Base-by-base conservation (phyloP, 2,113 vertebrate species). In the Ailurus styani region DNA sequence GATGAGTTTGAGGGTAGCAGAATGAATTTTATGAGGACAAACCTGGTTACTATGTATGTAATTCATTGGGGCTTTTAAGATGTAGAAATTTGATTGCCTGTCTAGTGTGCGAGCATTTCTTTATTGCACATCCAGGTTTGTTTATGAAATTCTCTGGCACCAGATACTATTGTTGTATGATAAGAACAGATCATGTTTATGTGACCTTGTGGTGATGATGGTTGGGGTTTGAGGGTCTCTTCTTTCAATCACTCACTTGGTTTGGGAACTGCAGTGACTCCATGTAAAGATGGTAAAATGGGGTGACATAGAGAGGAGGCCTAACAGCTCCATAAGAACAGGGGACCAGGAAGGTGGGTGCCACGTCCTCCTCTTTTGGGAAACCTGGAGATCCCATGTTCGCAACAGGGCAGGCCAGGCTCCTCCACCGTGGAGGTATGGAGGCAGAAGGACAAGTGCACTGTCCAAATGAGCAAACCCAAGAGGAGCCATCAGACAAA, bases 1-100 rank as follows among this genome's bases (percentile, higher is more conserved):
- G 96, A 96, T 82, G 84, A 95, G 57, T 72, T 42, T 66, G 81
- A 93, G 62, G 95, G 55, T 83, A 52, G 96, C 83, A 87, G 92
- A 87, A 78, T 90, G 94, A 93, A 87, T 96, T 96, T 98, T 96
- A 97, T 93, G 94, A 96, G 90, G 87, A 96, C 84, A 95, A 96
- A 92, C 68, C 40, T 96, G 52, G 96, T 96, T 92, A 47, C 81
- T 93, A 81, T 90, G 83, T 92, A 92, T 94, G 82, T 92, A 92
- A 97, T 96, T 98, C 94, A 93, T 7, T 72, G 90, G 83, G 78
- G 93, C 94, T 93, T 96, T 96, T 95, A 95, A 96, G 94, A 96
- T 96, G 87, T 90, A 95, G 94, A 87, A 92, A 96, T 96, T 27
- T 42, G 96, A 96, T 94, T 94, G 79, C 90, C 75, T 88, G 82